These are phyloP conservation scores for Drosophila quadrilineata DNA, from an alignment of 1,140 invertebrate species.

Conservation along the genomic window DNA sequence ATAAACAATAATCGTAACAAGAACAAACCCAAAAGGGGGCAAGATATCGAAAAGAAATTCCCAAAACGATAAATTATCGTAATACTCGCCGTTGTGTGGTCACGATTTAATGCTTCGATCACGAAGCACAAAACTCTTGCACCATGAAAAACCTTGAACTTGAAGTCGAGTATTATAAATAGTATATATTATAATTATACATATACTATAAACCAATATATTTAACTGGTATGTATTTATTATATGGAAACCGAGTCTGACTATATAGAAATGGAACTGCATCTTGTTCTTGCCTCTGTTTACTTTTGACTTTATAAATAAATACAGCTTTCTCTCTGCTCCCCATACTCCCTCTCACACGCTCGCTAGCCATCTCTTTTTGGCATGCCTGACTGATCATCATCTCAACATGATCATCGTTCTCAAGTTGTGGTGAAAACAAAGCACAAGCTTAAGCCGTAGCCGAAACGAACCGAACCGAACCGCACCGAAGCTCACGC, in stretches of 20 bases:
- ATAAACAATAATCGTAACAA: constrained; percentile 35
- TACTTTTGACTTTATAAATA: constrained; percentile 18
- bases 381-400: constrained; percentile 2
- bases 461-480: no score
- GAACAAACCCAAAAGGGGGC: constrained; percentile 6
- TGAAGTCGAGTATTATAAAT: neutral
- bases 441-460: no score
- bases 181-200: neutral
- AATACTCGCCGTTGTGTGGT: neutral
- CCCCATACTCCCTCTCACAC: neutral
- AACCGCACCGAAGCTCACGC: constrained; percentile 27
- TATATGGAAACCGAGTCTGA: no score
- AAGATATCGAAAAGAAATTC: constrained; percentile 24
- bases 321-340: neutral
- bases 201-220: neutral
- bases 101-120: no score
- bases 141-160: constrained; percentile 19
- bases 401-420: constrained; percentile 33
- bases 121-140: no score
- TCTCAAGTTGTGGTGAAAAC: constrained; percentile 26
- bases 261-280: neutral
- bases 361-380: neutral
- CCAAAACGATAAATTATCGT: no score
- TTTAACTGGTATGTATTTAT: no score
- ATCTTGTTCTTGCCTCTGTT: neutral